These are phyloP conservation scores for Caranx ignobilis DNA, from an alignment of 2,113 vertebrate species.

Conservation along the genomic window DNA sequence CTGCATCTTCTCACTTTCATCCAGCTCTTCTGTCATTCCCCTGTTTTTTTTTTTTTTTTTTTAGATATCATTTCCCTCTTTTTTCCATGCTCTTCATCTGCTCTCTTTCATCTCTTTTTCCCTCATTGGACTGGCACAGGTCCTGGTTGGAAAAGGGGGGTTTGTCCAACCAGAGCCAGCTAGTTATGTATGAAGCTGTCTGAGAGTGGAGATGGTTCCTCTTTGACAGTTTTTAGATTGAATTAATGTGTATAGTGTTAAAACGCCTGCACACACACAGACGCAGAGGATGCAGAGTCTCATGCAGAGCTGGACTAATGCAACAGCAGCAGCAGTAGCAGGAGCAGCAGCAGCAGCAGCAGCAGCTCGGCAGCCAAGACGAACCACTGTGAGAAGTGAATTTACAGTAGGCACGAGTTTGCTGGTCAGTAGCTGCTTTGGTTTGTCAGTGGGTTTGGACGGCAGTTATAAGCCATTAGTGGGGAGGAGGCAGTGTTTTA, in stretches of 20 bases:
- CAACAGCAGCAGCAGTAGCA: neutral
- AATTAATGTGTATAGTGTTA: slow-evolving; percentile 38
- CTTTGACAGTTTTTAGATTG: slow-evolving; percentile 49
- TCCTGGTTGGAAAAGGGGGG: slow-evolving; percentile 42
- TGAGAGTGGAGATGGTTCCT: slow-evolving; percentile 30
- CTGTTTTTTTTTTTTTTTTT: neutral
- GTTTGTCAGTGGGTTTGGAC: slow-evolving; percentile 64
- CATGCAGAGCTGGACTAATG: slow-evolving; percentile 35
- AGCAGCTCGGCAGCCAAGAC: slow-evolving; percentile 37
- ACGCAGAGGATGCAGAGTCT: slow-evolving; percentile 16
- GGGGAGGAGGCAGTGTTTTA: slow-evolving; percentile 33
- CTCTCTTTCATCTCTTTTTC: slow-evolving; percentile 24
- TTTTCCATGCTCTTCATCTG: slow-evolving; percentile 18
- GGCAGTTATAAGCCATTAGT: slow-evolving; percentile 43
- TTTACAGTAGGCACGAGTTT: slow-evolving; percentile 50
- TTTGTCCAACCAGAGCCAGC: slow-evolving; percentile 43
- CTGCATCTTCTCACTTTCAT: slow-evolving; percentile 1
- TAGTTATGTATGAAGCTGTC: slow-evolving; percentile 36
- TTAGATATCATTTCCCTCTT: neutral
- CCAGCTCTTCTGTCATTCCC: slow-evolving; percentile 1
- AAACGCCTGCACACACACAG: slow-evolving; percentile 25
- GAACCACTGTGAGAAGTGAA: slow-evolving; percentile 45
- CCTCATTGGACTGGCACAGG: slow-evolving; percentile 23
- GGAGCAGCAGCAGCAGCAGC: too few species aligned
- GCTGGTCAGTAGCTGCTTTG: slow-evolving; percentile 57